phyloP scores from a whole-genome alignment of 2,113 vertebrate species.

The Cavia aperea region DNA sequence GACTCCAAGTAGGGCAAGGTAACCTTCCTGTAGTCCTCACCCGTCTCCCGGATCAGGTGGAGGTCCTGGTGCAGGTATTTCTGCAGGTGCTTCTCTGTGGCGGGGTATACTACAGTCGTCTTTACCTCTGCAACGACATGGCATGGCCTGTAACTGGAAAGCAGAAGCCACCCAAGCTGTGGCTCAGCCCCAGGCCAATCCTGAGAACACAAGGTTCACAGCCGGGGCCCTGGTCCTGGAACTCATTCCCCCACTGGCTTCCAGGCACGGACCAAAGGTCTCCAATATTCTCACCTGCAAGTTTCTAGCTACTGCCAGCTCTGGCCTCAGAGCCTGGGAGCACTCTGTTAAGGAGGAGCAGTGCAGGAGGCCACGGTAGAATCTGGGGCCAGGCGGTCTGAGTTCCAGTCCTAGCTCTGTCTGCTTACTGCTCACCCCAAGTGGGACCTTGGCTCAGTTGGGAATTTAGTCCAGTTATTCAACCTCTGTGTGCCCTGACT shows the following conservation, averaged over 20 bases:
- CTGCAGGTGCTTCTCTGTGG: conserved; percentile 92
- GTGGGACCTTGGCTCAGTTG: neutral
- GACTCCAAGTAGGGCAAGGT: conserved; percentile 87
- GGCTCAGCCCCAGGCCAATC: neutral
- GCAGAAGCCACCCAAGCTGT: neutral
- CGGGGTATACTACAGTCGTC: conserved; percentile 89
- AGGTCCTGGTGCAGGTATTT: conserved; percentile 88
- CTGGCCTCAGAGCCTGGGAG: neutral
- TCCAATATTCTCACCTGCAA: neutral
- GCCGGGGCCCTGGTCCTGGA: too few relatives aligned
- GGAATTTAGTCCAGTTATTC: neutral
- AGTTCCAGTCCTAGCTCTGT: neutral
- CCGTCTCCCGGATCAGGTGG: conserved; percentile 84
- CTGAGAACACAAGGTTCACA: neutral
- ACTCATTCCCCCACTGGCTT: neutral
- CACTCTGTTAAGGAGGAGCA: neutral
- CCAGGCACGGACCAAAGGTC: neutral
- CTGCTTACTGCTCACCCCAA: neutral
- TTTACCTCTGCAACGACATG: conserved; percentile 86
- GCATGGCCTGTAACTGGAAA: neutral
- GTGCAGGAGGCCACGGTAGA: accelerated
- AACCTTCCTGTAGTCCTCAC: conserved; percentile 82
- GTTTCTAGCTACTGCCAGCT: neutral
- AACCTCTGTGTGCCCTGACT: neutral
- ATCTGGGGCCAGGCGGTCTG: neutral